These are phyloP conservation scores for Rhimphoctona megacephalus DNA, from an alignment of 2,888 invertebrate genomes.

Conservation along the genomic window DNA sequence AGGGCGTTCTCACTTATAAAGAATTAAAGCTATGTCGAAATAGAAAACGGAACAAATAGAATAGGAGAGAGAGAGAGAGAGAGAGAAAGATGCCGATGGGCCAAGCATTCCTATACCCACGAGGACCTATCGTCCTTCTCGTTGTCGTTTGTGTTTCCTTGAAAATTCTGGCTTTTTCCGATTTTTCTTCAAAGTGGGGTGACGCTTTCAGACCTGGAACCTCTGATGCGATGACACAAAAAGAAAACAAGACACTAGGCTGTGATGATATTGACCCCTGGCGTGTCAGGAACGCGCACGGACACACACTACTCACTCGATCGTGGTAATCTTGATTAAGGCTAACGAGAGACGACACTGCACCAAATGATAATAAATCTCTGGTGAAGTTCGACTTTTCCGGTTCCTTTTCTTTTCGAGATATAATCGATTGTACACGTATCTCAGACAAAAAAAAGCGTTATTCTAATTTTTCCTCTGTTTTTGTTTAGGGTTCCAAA, in stretches of 20 bases:
- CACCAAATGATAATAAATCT: conserved; percentile 62
- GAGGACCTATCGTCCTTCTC: conserved; percentile 60
- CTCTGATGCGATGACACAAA: conserved; percentile 24
- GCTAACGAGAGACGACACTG: conserved; percentile 57
- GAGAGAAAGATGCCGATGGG: conserved; percentile 23
- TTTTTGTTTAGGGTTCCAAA: neutral
- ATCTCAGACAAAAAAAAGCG: neutral
- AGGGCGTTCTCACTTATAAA: conserved; percentile 76
- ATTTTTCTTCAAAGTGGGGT: conserved; percentile 60
- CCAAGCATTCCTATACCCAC: conserved; percentile 69
- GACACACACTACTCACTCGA: conserved; percentile 67
- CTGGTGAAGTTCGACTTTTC: conserved; percentile 14
- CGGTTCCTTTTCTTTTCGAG: conserved; percentile 6
- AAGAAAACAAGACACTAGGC: conserved; percentile 49
- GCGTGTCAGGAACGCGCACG: conserved; percentile 69
- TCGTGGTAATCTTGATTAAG: conserved; percentile 71
- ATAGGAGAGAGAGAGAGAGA: conserved; percentile 47
- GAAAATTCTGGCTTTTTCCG: conserved; percentile 48
- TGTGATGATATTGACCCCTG: conserved; percentile 66
- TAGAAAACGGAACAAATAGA: conserved; percentile 61
- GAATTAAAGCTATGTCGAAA: conserved; percentile 75
- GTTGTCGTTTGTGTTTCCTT: conserved; percentile 40
- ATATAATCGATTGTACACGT: conserved; percentile 44
- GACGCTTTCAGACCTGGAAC: conserved; percentile 32
- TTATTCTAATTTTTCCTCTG: neutral